Percentiles rank a stretch among this genome's conserved stretches.
Evolutionary conservation across 2,797 vertebrate species (phyloP).

Genomic region (Erpetoichthys calabaricus): DNA sequence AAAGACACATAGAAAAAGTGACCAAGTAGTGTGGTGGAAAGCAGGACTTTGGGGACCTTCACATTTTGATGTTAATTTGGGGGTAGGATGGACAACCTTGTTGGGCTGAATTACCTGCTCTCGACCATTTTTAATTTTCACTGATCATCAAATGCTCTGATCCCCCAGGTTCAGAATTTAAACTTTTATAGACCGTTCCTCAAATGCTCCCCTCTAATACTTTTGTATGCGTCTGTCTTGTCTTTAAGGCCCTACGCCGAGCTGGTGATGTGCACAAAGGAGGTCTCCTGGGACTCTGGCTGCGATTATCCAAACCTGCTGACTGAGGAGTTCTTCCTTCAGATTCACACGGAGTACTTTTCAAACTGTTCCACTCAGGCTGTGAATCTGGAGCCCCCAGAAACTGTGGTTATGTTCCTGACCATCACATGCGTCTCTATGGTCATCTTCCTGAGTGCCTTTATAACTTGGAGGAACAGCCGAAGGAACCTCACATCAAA

Average conservation of each 20-base stretch:
- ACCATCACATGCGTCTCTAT: conserved; percentile 54
- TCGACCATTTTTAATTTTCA: too few species aligned
- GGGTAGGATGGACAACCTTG: too few species aligned
- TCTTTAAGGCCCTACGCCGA: conserved; percentile 39
- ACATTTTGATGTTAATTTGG: too few species aligned
- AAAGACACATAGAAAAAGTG: too few species aligned
- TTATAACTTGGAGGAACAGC: conserved; percentile 46
- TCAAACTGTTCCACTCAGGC: conserved; percentile 30
- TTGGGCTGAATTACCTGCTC: too few species aligned
- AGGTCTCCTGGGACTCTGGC: conserved; percentile 38
- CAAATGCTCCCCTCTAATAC: not conserved
- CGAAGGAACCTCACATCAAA: conserved; percentile 34
- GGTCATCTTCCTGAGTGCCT: conserved; percentile 45
- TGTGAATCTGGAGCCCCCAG: conserved; percentile 27
- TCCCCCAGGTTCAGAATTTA: too few species aligned
- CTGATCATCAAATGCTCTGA: too few species aligned
- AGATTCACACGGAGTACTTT: conserved; percentile 41
- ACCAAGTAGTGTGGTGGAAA: too few species aligned
- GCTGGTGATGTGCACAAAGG: conserved; percentile 45
- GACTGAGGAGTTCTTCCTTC: conserved; percentile 41
- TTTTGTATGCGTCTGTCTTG: rapidly evolving
- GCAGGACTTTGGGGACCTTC: too few species aligned
- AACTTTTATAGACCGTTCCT: too few species aligned
- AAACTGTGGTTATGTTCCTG: conserved; percentile 30
- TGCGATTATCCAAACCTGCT: conserved; percentile 46